Evolutionary conservation across 2,888 invertebrate species (phyloP).

Genomic region (Eupelmus urozonus): DNA sequence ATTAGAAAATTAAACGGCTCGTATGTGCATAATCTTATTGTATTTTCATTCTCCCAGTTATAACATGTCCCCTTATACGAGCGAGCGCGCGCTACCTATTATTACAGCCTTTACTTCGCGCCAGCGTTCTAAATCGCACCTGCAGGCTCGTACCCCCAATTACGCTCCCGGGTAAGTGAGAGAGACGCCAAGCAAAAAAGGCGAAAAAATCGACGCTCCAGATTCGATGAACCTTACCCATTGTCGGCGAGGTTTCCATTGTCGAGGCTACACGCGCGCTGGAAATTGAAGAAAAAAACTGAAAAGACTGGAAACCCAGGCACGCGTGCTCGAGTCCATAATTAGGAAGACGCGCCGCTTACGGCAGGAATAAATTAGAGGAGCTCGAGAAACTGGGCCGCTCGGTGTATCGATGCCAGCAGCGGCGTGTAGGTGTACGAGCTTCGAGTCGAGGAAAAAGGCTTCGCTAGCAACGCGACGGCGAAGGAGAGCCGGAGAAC

Average conservation of each 20-base stretch:
- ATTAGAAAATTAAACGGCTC: conserved; percentile 13
- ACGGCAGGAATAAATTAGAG: conserved; percentile 41
- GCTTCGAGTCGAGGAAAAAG: no score
- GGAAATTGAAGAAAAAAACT: background rate
- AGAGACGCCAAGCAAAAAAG: no score
- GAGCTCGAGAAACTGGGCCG: conserved; percentile 49
- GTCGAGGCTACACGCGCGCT: background rate
- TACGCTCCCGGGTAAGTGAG: no score
- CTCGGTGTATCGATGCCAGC: conserved; percentile 25
- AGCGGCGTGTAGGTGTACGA: background rate
- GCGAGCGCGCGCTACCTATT: background rate
- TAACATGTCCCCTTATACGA: no score
- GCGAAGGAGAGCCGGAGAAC: conserved; percentile 35
- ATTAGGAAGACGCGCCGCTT: conserved; percentile 45
- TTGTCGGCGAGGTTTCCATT: no score
- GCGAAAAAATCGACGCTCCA: background rate
- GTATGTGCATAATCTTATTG: conserved; percentile 9
- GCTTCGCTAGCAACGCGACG: background rate
- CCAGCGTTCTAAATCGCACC: conserved; percentile 9
- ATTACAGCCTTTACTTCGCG: conserved; percentile 33
- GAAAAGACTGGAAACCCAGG: background rate
- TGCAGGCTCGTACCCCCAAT: conserved; percentile 6
- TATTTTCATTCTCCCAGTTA: conserved; percentile 13
- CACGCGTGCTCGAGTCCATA: conserved; percentile 3
- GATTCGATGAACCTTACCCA: background rate